Evolutionary conservation across 2,797 vertebrate genomes (phyloP).

Genomic region (Acanthornis magna): DNA sequence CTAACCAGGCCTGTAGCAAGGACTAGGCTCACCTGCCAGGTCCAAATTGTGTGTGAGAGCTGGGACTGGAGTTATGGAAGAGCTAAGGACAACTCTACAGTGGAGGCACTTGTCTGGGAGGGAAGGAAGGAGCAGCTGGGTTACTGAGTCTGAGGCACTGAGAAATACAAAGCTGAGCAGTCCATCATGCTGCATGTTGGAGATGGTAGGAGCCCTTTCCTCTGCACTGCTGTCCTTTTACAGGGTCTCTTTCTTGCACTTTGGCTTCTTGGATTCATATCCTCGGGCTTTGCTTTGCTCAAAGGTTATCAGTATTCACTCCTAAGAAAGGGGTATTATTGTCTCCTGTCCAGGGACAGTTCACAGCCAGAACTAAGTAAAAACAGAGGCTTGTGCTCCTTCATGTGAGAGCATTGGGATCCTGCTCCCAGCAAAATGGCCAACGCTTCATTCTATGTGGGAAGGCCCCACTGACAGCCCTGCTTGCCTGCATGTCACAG

Average conservation of each 20-base stretch:
- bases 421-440: not conserved
- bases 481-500: not conserved
- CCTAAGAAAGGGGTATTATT: not conserved
- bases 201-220: not conserved
- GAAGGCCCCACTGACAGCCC: not conserved
- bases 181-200: not conserved
- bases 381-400: not conserved
- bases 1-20: not conserved
- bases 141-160: not conserved
- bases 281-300: not conserved
- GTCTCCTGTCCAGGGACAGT: not conserved
- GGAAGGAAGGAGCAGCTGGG: not conserved
- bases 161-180: not conserved
- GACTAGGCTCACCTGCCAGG: not conserved
- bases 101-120: rapidly evolving
- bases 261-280: not conserved
- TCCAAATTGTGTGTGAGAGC: not conserved
- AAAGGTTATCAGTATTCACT: not conserved
- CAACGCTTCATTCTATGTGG: not conserved
- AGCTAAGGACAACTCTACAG: not conserved
- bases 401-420: not conserved
- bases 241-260: not conserved
- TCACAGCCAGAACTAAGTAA: not conserved
- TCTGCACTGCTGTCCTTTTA: not conserved
- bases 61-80: not conserved